phyloP scores from a whole-genome alignment of 2,888 invertebrate genomes.

The Amphipoea oculea region DNA sequence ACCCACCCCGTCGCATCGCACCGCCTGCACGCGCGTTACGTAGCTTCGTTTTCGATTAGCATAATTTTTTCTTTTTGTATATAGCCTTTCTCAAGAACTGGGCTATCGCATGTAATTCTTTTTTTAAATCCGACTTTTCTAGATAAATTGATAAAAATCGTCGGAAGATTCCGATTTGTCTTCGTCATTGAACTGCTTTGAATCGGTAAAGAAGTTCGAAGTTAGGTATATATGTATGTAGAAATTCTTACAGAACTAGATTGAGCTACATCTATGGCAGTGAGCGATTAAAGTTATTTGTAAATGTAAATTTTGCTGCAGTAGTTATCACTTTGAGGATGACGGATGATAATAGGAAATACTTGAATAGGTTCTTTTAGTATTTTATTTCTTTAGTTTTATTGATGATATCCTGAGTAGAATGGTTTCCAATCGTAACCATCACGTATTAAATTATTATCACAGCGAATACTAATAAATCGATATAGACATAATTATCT shows the following conservation, averaged over 20 bases:
- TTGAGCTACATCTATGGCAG: not conserved
- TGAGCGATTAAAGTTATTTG: not conserved
- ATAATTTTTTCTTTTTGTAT: too few relatives aligned
- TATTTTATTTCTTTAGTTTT: not conserved
- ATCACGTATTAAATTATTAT: not conserved
- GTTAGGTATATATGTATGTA: constrained; percentile 12
- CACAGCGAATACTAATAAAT: not conserved
- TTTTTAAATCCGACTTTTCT: too few relatives aligned
- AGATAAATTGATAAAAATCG: not conserved
- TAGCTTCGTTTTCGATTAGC: too few relatives aligned
- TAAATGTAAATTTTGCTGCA: not conserved
- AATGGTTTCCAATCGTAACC: not conserved
- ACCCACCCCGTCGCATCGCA: too few relatives aligned
- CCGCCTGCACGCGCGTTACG: too few relatives aligned
- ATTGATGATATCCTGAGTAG: not conserved
- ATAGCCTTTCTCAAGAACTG: too few relatives aligned
- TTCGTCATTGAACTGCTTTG: constrained; percentile 16
- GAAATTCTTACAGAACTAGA: not conserved
- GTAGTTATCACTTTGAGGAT: not conserved
- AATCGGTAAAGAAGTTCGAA: not conserved
- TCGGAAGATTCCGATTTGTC: not conserved
- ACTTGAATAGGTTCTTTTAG: too few relatives aligned
- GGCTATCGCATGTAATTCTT: too few relatives aligned
- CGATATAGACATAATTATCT: not conserved
- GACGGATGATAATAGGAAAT: not conserved